These are phyloP conservation scores for Heliconius charithonia DNA, from an alignment of 2,888 invertebrate genomes.

Conservation along the genomic window DNA sequence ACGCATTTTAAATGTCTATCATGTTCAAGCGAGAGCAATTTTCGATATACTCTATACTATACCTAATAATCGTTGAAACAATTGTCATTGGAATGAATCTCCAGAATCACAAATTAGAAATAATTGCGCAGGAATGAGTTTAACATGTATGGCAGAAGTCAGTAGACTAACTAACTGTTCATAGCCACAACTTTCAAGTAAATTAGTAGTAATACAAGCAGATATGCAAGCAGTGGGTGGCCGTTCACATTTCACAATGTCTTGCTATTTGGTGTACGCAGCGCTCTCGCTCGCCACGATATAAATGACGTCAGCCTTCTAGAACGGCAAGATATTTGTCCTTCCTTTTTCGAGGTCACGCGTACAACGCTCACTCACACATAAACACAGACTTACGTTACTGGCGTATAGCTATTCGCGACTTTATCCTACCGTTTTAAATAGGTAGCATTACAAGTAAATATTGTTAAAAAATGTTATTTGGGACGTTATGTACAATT, in stretches of 20 bases:
- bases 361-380: conserved; percentile 75
- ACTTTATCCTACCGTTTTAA: conserved; percentile 50
- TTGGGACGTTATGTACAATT: conserved; percentile 12
- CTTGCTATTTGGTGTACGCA: conserved; percentile 63
- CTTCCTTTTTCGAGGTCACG: conserved; percentile 79
- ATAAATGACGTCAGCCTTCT: conserved; percentile 81
- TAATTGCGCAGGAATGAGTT: conserved; percentile 70
- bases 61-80: conserved; percentile 80
- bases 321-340: conserved; percentile 73
- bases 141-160: conserved; percentile 78
- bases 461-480: conserved; percentile 19
- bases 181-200: conserved; percentile 79
- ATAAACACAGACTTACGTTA: conserved; percentile 54
- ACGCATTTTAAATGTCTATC: conserved; percentile 38
- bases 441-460: conserved; percentile 36
- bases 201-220: conserved; percentile 71
- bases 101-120: conserved; percentile 74
- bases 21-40: conserved; percentile 55
- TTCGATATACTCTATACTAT: conserved; percentile 71
- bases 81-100: conserved; percentile 75
- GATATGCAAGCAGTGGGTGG: conserved; percentile 77
- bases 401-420: conserved; percentile 52
- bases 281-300: conserved; percentile 66
- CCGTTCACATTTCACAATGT: conserved; percentile 84
- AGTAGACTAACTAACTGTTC: conserved; percentile 78